Evolutionary conservation across 2,888 invertebrate species (phyloP).

Genomic region (Scaptomyza polygonia): DNA sequence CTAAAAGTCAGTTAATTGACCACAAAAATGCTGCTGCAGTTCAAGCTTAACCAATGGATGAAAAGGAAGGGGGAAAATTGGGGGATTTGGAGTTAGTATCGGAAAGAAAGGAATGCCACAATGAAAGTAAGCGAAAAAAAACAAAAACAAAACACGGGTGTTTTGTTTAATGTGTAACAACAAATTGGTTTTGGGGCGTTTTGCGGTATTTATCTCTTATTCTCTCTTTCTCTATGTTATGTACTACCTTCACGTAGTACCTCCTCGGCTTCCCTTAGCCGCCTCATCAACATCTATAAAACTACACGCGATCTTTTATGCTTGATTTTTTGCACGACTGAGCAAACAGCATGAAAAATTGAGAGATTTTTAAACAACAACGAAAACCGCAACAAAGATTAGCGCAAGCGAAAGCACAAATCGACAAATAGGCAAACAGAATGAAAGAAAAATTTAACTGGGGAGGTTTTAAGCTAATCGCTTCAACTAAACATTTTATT

Average conservation of each 20-base stretch:
- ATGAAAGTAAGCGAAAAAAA: slow-evolving; percentile 59
- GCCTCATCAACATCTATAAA: slow-evolving; percentile 6
- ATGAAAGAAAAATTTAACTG: slow-evolving; percentile 22
- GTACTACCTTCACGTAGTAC: slow-evolving; percentile 13
- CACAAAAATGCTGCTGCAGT: slow-evolving; percentile 65
- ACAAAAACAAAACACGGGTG: slow-evolving; percentile 22
- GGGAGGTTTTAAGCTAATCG: slow-evolving; percentile 49
- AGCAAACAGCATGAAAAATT: slow-evolving; percentile 52
- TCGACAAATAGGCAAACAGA: slow-evolving; percentile 33
- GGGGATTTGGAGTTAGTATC: not conserved
- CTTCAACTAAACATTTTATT: slow-evolving; percentile 35
- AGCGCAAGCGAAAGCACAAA: slow-evolving; percentile 28
- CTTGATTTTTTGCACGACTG: slow-evolving; percentile 58
- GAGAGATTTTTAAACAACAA: slow-evolving; percentile 47
- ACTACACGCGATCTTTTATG: slow-evolving; percentile 38
- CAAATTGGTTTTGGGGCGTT: slow-evolving; percentile 74
- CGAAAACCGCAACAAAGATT: slow-evolving; percentile 44
- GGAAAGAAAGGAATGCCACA: slow-evolving; percentile 27
- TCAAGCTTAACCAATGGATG: not conserved
- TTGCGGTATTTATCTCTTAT: slow-evolving; percentile 35
- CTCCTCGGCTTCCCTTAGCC: slow-evolving; percentile 19
- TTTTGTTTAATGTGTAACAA: slow-evolving; percentile 66
- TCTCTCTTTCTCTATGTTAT: slow-evolving; percentile 12
- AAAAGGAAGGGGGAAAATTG: not conserved
- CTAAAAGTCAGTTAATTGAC: slow-evolving; percentile 62